Percentiles rank a stretch among this genome's conserved stretches.
Evolutionary conservation across 2,797 vertebrate species (phyloP).

Genomic region (Holocentrus rufus): DNA sequence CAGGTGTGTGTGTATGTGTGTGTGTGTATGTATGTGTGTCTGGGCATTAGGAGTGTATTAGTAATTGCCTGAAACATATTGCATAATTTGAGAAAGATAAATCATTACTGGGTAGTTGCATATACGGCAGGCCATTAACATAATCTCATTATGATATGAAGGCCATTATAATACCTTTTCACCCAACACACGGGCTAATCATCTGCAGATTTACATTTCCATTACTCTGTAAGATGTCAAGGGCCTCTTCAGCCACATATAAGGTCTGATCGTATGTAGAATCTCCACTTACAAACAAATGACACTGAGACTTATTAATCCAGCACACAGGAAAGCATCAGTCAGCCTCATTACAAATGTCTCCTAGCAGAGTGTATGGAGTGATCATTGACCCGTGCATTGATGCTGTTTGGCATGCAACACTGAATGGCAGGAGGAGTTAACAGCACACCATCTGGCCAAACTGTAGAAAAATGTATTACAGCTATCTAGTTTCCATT

Average conservation of each 20-base stretch:
- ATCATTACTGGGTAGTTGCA: background rate
- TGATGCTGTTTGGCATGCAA: conserved; percentile 2
- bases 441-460: background rate
- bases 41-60: background rate
- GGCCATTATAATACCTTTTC: conserved; percentile 19
- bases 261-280: background rate
- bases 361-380: background rate
- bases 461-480: background rate
- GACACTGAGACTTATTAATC: conserved; percentile 16
- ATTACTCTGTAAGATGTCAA: conserved; percentile 45
- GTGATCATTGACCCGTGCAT: background rate
- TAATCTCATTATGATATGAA: conserved; percentile 34
- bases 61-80: background rate
- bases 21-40: no score
- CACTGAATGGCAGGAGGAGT: background rate
- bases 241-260: conserved; percentile 29
- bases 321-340: conserved; percentile 25
- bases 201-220: conserved; percentile 56
- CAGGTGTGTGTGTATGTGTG: no score
- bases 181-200: conserved; percentile 44
- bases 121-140: conserved; percentile 21
- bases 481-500: background rate
- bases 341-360: conserved; percentile 31
- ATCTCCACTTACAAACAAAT: conserved; percentile 44
- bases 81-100: background rate